Conservation (phyloP, 2,113 vertebrate genomes). For the Symphodus melops region DNA sequence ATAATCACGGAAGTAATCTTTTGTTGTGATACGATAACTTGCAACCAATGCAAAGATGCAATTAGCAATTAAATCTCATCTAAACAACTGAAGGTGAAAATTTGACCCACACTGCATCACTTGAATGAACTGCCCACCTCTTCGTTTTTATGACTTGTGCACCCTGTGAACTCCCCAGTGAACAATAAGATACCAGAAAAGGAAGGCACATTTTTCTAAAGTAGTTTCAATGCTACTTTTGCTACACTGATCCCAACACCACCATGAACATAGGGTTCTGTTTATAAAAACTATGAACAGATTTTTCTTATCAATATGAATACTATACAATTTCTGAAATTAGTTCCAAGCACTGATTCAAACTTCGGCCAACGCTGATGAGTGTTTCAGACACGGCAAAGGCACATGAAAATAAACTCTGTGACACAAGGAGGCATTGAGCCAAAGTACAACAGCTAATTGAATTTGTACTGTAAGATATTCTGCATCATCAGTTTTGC, state of each 20-base stretch:
- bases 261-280: neutral
- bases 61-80: too few species aligned
- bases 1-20: neutral
- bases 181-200: too few species aligned
- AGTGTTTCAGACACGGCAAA: slow-evolving; percentile 1
- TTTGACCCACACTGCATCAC: neutral
- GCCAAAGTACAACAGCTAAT: slow-evolving; percentile 57
- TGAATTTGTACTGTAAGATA: slow-evolving; percentile 50
- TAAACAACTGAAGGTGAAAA: too few species aligned
- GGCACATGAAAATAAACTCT: slow-evolving; percentile 26
- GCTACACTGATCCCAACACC: too few species aligned
- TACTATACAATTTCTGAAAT: too few species aligned
- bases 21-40: neutral
- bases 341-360: neutral
- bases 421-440: slow-evolving; percentile 6
- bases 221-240: neutral
- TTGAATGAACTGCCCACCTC: neutral
- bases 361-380: neutral
- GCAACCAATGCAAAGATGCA: too few species aligned
- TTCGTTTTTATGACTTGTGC: too few species aligned
- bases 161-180: too few species aligned
- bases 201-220: neutral
- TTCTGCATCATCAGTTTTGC: slow-evolving; percentile 37
- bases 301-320: neutral
- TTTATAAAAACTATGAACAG: neutral